phyloP scores from a whole-genome alignment of 1,140 invertebrate genomes.

The Drosophila navojoa region DNA sequence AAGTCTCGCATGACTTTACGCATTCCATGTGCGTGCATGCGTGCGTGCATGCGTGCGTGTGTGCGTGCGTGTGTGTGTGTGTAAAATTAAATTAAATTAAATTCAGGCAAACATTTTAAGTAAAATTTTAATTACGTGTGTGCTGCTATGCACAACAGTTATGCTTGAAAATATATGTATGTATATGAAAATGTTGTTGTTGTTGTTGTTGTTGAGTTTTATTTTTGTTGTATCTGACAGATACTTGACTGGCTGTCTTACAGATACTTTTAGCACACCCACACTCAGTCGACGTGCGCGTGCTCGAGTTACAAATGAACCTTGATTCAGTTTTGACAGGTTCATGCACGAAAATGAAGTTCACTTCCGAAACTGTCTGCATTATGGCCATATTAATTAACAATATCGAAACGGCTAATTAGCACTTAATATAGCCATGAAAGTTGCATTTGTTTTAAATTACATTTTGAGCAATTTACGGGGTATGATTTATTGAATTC shows the following conservation, averaged over 20 bases:
- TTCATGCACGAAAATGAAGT: background rate
- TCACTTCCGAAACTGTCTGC: background rate
- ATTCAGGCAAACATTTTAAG: conserved; percentile 59
- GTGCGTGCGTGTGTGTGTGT: conserved; percentile 39
- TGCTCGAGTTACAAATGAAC: conserved; percentile 35
- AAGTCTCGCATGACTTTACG: conserved; percentile 47
- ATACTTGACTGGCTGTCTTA: conserved; percentile 9
- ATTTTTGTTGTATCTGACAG: conserved; percentile 11
- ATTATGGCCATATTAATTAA: conserved; percentile 27
- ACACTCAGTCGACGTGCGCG: conserved; percentile 2
- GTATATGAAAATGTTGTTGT: background rate
- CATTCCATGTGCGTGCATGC: conserved; percentile 20
- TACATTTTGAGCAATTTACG: background rate
- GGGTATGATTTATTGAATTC: background rate
- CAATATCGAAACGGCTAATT: conserved; percentile 18
- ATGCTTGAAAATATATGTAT: no score
- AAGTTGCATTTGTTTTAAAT: background rate
- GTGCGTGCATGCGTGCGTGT: conserved; percentile 12
- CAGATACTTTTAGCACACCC: background rate
- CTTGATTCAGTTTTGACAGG: conserved; percentile 10
- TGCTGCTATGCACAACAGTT: background rate
- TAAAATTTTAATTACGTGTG: conserved; percentile 4
- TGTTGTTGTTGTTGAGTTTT: no score
- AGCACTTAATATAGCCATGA: conserved; percentile 1
- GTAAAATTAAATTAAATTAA: conserved; percentile 51